Evolutionary conservation across 2,797 vertebrate genomes (phyloP).

Genomic region (Buphagus erythrorhynchus): DNA sequence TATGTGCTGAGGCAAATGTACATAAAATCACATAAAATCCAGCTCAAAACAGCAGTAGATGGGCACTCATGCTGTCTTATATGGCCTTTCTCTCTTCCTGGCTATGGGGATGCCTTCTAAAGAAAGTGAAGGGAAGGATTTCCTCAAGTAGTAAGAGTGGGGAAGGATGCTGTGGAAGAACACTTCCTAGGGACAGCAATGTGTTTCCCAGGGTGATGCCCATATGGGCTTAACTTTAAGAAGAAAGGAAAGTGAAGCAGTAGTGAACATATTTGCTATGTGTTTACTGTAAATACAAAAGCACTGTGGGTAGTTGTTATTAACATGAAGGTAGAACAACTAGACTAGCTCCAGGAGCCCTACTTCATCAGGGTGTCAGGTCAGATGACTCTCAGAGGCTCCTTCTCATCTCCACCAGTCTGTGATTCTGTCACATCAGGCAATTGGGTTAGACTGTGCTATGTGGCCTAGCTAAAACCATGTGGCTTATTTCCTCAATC

Average conservation of each 20-base stretch:
- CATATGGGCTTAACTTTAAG: not conserved
- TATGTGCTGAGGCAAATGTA: not conserved
- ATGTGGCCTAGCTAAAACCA: not conserved
- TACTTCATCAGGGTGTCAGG: not conserved
- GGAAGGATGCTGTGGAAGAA: not conserved
- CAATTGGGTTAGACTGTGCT: not conserved
- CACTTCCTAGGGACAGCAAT: not conserved
- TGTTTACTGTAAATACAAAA: not conserved
- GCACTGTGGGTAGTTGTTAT: not conserved
- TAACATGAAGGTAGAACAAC: not conserved
- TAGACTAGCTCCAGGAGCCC: not conserved
- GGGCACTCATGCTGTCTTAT: not conserved
- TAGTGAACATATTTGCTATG: not conserved
- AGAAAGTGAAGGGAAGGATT: not conserved
- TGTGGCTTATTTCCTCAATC: not conserved
- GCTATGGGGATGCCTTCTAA: not conserved
- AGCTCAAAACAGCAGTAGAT: not conserved
- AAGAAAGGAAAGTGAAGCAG: not conserved
- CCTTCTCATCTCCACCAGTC: not conserved
- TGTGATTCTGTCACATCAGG: not conserved
- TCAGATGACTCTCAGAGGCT: not conserved
- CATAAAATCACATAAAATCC: not conserved
- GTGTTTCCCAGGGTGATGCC: not conserved
- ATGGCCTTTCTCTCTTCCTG: not conserved
- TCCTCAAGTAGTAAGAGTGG: not conserved